Evolutionary conservation across 1,140 invertebrate genomes (phyloP), one percentile per base, ranked within the genome.

Genomic region (Heliconius congener): DNA sequence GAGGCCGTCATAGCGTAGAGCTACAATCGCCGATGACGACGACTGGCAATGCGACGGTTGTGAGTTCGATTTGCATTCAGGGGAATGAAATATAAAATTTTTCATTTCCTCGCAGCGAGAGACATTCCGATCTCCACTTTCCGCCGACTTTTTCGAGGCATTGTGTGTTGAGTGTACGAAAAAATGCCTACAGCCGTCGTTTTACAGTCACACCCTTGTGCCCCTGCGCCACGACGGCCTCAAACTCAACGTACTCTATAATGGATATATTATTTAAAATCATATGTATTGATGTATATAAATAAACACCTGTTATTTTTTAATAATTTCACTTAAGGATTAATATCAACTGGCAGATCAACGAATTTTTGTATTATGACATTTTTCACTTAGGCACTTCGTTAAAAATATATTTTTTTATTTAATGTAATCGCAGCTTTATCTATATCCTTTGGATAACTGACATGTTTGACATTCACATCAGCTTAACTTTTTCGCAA

Each of bases 331-430:
- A 23, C 9, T 66, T 30, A 66, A 66, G 60, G 60, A 66, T 66
- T 66, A 66, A 27, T 66, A 66, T 66, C 60, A 66, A 66, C 23
- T 57, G 55, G n/a, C 55, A 23, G n/a, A 57, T 57, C 55, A 57
- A 57, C n/a, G 55, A 9, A 27, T 66, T 27, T 46, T 30, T 27
- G n/a, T 66, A 66, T 66, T 27, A 23, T 23, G 55, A 60, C 55
- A 60, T 23, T 60, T 60, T 23, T 23, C 55, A 23, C n/a, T 60
- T 60, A 60, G 55, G 0, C 55, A 3, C 9, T 23, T 52, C 50
- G 16, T 60, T 27, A n/a, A 60, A 27, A 9, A 60, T 23, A 60
- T 23, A 60, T 60, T 27, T 60, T 60, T 27, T 60, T 23, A 8
- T 23, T 60, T 60, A n/a, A 60, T 23, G 13, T 55, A 55, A 23